Base-by-base conservation (phyloP, 2,888 invertebrate species). In the Nesidiocoris tenuis region DNA sequence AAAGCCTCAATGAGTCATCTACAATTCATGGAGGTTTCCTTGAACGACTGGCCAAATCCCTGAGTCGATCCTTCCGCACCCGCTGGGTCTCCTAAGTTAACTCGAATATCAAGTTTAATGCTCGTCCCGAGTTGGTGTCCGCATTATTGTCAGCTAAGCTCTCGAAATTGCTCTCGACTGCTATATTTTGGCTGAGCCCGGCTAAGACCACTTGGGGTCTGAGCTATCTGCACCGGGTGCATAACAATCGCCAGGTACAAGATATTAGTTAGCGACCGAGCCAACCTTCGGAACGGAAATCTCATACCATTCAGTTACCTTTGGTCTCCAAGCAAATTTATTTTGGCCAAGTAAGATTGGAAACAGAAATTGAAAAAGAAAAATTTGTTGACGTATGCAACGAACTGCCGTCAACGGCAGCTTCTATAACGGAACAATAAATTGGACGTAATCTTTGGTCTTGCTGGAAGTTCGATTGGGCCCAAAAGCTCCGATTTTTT, bases 11-110 rank as follows among this genome's bases (percentile, higher is more conserved):
- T 56, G 67, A 67, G 67, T 55, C 56, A 67, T 65, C 67, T 67
- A 67, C 67, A 67, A 67, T 67, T 67, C 67, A 67, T 67, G n/a
- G 67, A n/a, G 67, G 55, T 67, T 67, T 67, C 67, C 67, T 67
- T 67, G 56, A 67, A 67, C 67, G 56, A 55, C 22, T 67, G n/a
- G 5, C 18, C 25, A 39, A 25, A 65, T 25, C 25, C 65, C 39
- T 17, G 18, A 39, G 12, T 39, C 39, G 39, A 39, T 39, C 39
- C 39, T 12, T 3, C 12, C 39, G 5, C 12, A 12, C 65, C 17
- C 23, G 16, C 16, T n/a, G 39, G 5, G 22, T n/a, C 2, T 19
- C 63, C 23, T n/a, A n/a, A 7, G 23, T 3, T 5, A 7, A 61
- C 17, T 18, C 24, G 24, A 24, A 65, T 25, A 65, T 65, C 39